phyloP scores from a whole-genome alignment of 53 echinoderm and acorn worm species.

The Stichopus horrens region DNA sequence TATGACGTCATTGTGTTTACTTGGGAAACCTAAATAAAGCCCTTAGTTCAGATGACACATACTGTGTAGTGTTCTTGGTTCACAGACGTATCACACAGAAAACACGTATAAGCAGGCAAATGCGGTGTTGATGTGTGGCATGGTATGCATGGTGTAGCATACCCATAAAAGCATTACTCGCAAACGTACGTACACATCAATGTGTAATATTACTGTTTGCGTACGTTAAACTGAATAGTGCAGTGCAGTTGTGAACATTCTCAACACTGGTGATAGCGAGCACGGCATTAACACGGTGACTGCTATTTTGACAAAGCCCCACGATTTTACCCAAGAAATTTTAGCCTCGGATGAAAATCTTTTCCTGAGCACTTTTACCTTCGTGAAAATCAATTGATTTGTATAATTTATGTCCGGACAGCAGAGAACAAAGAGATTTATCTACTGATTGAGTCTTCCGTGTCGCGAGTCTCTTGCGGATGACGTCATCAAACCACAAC shows the following conservation, averaged over 20 bases:
- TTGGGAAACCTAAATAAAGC: conserved; percentile 20
- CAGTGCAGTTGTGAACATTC: background rate
- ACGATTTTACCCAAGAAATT: background rate
- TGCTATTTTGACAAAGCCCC: background rate
- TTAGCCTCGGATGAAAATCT: background rate
- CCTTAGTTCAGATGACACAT: conserved; percentile 21
- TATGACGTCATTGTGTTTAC: conserved; percentile 48
- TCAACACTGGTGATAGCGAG: background rate
- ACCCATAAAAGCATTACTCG: background rate
- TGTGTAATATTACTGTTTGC: background rate
- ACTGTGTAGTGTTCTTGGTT: conserved; percentile 1
- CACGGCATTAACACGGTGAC: background rate
- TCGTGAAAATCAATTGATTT: background rate
- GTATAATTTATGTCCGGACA: conserved; percentile 9
- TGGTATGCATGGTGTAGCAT: background rate
- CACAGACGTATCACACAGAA: background rate
- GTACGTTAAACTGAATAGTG: background rate
- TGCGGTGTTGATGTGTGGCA: background rate
- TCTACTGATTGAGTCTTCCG: conserved; percentile 46
- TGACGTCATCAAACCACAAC: conserved; percentile 50
- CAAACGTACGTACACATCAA: background rate
- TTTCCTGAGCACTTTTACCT: background rate
- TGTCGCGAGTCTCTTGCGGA: background rate
- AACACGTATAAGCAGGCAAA: background rate
- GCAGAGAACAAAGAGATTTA: conserved; percentile 7